Percentiles rank a stretch among this genome's conserved stretches.
These are phyloP conservation scores for Sinotaia quadrata DNA, from an alignment of 2,888 invertebrate genomes.

Conservation along the genomic window DNA sequence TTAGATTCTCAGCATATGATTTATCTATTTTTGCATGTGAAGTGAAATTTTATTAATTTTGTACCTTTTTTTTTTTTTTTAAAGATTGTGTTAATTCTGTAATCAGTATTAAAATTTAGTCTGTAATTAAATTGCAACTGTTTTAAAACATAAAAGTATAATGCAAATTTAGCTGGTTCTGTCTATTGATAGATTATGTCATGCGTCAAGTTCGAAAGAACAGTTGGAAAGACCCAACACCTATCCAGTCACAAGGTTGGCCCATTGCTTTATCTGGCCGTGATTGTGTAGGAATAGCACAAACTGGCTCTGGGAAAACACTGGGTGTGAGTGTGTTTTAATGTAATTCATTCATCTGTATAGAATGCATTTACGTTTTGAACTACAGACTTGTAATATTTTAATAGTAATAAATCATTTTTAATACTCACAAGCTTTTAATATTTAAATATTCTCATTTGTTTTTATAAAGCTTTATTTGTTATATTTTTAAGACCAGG, in stretches of 20 bases:
- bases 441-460: neutral
- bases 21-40: too few species aligned
- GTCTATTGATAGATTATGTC: slow-evolving; percentile 69
- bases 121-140: too few species aligned
- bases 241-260: slow-evolving; percentile 98
- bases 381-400: neutral
- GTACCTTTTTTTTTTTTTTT: neutral
- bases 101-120: too few species aligned
- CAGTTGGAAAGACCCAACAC: slow-evolving; percentile 81
- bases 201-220: slow-evolving; percentile 61
- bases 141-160: too few species aligned
- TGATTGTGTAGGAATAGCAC: slow-evolving; percentile 72
- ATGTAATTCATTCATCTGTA: neutral
- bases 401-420: neutral
- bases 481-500: too few species aligned
- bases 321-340: slow-evolving; percentile 78
- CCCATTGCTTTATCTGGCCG: slow-evolving; percentile 74
- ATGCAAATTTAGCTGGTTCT: too few species aligned
- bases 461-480: neutral
- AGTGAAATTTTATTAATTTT: neutral
- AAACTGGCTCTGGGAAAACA: slow-evolving; percentile 73
- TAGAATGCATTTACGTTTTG: neutral
- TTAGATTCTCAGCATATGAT: too few species aligned
- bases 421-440: neutral
- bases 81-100: too few species aligned